Evolutionary conservation across 2,797 vertebrate species (phyloP).

Genomic region (Synanceia verrucosa): DNA sequence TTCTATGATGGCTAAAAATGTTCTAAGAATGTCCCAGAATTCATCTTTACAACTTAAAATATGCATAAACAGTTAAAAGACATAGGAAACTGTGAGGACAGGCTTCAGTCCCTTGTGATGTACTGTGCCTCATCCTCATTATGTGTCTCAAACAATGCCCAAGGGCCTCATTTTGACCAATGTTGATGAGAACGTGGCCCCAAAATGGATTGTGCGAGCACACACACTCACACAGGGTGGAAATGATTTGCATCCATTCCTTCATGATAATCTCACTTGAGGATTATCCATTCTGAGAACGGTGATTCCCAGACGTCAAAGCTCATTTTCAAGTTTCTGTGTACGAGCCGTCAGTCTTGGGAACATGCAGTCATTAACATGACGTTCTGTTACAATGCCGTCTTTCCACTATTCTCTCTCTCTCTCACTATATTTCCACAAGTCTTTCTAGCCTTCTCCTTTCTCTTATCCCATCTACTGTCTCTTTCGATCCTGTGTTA

Average conservation of each 20-base stretch:
- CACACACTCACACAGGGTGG: conserved; percentile 4
- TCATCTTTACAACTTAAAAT: conserved; percentile 34
- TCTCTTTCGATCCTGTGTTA: conserved; percentile 9
- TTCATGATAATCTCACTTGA: conserved; percentile 69
- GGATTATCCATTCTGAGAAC: conserved; percentile 70
- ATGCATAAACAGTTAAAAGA: conserved; percentile 51
- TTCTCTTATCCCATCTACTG: conserved; percentile 9
- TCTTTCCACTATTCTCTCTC: conserved; percentile 26
- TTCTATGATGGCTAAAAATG: conserved; percentile 21
- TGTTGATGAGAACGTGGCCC: conserved; percentile 44
- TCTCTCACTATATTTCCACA: conserved; percentile 11
- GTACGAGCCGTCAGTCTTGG: conserved; percentile 50
- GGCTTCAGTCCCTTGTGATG: conserved; percentile 41
- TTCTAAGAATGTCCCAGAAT: conserved; percentile 10
- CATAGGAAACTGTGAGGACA: conserved; percentile 39
- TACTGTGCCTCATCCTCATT: conserved; percentile 55
- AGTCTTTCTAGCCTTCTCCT: conserved; percentile 3
- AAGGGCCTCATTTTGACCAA: conserved; percentile 74
- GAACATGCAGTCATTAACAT: conserved; percentile 66
- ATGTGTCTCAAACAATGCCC: conserved; percentile 71
- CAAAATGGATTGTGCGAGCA: conserved; percentile 17
- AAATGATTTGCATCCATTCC: conserved; percentile 63
- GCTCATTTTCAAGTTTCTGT: conserved; percentile 66
- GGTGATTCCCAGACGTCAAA: conserved; percentile 69
- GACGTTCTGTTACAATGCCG: conserved; percentile 41